Base-by-base conservation (phyloP, 2,888 invertebrate genomes). In the Orthonevra nobilis region DNA sequence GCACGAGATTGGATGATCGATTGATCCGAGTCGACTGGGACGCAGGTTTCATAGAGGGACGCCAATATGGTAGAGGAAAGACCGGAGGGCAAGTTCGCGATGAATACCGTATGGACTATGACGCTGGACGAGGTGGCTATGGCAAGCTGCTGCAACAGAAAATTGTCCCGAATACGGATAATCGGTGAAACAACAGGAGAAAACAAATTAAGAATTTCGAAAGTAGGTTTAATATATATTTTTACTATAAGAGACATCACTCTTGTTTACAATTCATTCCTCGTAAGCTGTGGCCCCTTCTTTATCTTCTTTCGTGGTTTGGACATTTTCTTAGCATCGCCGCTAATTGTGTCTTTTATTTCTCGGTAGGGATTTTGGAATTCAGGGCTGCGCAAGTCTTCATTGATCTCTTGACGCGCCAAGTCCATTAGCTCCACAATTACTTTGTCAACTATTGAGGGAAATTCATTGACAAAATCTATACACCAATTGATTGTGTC, bases 1-100 rank as follows among this genome's bases (percentile, higher is more conserved):
- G 98, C 0, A 99, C 99, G 0, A 91, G 98, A 83, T 90, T 99
- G 52, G 99, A 99, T 89, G 99, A 99, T 87, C 92, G 99, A 86
- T 95, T 98, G 81, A 96, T 99, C 42, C 92, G 99, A 85, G 97
- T 97, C 63, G 99, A 99, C 89, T 99, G 98, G 98, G 99, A 99
- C 90, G 98, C 98, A 26, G 99, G 99, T 1, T 99, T 99, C 89
- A 92, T 96, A 81, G 99, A 99, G 90, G 99, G 99, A 1, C 91
- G 99, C 83, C 99, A 99, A 87, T 99, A 96, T 90, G 99, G 99
- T 20, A 91, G 99, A 83, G 99, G 99, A 58, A 98, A 97, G 90
- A 96, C 96, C 84, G 99, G 99, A 60, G 99, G 99, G 85, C 99
- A 99, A 92, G 98, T 99, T 2, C 92, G 99, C 84, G 99, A 99